phyloP scores from a whole-genome alignment of 2,888 invertebrate genomes.

The Scaptomyza polygonia region DNA sequence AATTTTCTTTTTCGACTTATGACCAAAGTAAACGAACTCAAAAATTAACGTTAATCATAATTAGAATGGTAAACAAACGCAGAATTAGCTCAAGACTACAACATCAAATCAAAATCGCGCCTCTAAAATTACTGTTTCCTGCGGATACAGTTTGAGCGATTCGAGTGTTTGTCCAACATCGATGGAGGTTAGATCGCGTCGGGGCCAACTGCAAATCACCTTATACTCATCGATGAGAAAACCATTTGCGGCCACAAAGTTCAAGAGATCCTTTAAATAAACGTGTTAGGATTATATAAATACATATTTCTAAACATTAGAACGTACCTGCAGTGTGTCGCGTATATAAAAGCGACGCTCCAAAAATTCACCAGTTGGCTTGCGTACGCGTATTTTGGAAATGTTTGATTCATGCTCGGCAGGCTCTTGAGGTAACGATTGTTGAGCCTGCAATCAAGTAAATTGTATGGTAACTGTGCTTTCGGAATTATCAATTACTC shows the following conservation, averaged over 20 bases:
- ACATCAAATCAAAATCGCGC: slow-evolving; percentile 88
- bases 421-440: slow-evolving; percentile 90
- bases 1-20: slow-evolving; percentile 35
- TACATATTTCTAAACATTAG: not conserved
- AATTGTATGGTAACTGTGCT: not conserved
- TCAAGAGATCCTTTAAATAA: slow-evolving; percentile 88
- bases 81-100: not conserved
- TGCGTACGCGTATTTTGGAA: slow-evolving; percentile 91
- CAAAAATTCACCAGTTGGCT: slow-evolving; percentile 91
- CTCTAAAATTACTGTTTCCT: slow-evolving; percentile 97
- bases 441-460: slow-evolving; percentile 85
- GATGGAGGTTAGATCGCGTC: slow-evolving; percentile 95
- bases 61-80: slow-evolving; percentile 27
- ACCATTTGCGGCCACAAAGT: slow-evolving; percentile 95
- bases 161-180: slow-evolving; percentile 90
- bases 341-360: slow-evolving; percentile 89
- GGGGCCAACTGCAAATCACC: slow-evolving; percentile 96
- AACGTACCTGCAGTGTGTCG: slow-evolving; percentile 85
- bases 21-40: slow-evolving; percentile 44
- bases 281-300: not conserved
- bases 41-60: slow-evolving; percentile 35
- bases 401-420: slow-evolving; percentile 86
- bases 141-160: slow-evolving; percentile 94
- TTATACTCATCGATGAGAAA: slow-evolving; percentile 95
- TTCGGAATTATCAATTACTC: not conserved